Base-by-base conservation (phyloP, 1,140 invertebrate species). In the Colletes latitarsis region DNA sequence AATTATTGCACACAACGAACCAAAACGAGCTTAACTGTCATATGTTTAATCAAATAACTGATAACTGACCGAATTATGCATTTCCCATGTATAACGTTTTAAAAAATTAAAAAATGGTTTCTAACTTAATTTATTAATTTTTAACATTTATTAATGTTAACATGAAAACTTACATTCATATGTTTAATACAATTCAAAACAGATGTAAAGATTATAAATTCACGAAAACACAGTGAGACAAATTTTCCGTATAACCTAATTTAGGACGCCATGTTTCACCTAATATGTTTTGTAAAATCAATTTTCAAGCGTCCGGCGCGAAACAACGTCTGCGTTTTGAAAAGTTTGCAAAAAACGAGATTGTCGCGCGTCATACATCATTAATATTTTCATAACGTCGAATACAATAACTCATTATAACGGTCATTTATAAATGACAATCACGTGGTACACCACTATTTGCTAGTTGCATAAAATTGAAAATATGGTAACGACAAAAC, bases 381-480 rank as follows among this genome's bases (percentile, higher is more conserved):
- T 80, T 67, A 41, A 43, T 41, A 64, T 46, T 71, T 52, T 52
- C 68, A 66, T 52, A 77, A 76, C 19, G 53, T 14, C 15, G 46
- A 62, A 68, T 68, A 21, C 43, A 64, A 49, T 60, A 77, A 71
- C 53, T 76, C 53, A 39, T 79, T 39, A 69, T 73, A 77, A 86
- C 76, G 72, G 49, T 77, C 83, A 82, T 85, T 86, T 85, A 81
- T 85, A 86, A 85, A 86, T 81, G 52, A 60, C 46, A 67, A 57
- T 86, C 85, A 86, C 85, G 85, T 86, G 85, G 81, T 86, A 73
- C 43, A 53, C 12, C 5, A 66, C 62, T 21, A 78, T 71, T 75
- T 64, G 70, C 57, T 66, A 64, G 41, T 82, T 21, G 70, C 41
- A 43, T 58, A 46, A 55, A 72, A 82, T 75, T 64, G 76, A 63